These are phyloP conservation scores for Aphrophora alni DNA, from an alignment of 2,888 invertebrate genomes.

Conservation along the genomic window DNA sequence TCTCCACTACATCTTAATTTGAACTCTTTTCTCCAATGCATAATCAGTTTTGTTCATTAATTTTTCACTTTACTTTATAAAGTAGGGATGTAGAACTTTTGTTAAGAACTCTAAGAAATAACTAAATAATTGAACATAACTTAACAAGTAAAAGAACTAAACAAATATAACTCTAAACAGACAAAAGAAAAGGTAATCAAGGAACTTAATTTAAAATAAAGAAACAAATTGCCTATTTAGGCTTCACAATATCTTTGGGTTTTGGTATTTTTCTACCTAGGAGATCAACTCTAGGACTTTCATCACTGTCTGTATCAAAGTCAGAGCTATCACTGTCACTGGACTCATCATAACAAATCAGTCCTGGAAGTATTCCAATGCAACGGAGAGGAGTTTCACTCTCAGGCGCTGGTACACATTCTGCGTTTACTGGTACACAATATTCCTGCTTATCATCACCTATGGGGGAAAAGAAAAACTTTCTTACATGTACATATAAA, in stretches of 20 bases:
- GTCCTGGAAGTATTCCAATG: conserved; percentile 82
- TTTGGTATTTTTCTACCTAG: conserved; percentile 48
- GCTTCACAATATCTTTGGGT: not conserved
- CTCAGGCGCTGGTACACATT: conserved; percentile 22
- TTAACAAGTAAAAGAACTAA: not conserved
- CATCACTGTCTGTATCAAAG: conserved; percentile 53
- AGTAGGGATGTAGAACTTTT: too few species aligned
- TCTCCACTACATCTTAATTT: too few species aligned
- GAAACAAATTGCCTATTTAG: not conserved
- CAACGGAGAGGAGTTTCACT: conserved; percentile 62
- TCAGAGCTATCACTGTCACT: conserved; percentile 72
- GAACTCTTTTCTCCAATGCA: too few species aligned
- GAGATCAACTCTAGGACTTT: conserved; percentile 47
- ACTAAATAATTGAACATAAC: too few species aligned
- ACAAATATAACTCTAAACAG: not conserved
- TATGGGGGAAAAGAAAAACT: too few species aligned
- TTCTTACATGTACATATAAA: too few species aligned
- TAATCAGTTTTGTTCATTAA: too few species aligned
- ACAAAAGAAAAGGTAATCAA: not conserved
- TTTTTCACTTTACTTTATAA: too few species aligned
- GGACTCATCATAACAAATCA: conserved; percentile 78
- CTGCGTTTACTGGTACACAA: too few species aligned
- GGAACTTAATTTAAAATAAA: not conserved
- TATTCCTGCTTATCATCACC: too few species aligned
- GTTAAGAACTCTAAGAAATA: too few species aligned